These are phyloP conservation scores for Drosophila stalkeri DNA, from an alignment of 2,888 invertebrate species.

Conservation along the genomic window DNA sequence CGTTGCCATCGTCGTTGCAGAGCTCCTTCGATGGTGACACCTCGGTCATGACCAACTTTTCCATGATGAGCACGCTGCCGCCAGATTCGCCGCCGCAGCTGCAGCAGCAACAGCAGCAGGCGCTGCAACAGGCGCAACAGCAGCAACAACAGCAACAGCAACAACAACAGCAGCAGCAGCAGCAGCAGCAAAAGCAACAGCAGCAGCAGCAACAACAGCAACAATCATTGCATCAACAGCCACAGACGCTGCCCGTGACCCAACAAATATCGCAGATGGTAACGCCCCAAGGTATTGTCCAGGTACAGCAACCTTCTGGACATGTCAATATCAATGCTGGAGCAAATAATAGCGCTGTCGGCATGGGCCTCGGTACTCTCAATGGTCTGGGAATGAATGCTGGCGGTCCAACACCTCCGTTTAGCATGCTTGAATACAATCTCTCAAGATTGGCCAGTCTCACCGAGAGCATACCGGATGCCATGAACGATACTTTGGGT, in stretches of 20 bases:
- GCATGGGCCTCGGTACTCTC: conserved; percentile 45
- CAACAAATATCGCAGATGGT: conserved; percentile 61
- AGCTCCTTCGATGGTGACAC: conserved; percentile 92
- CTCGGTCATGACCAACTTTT: conserved; percentile 86
- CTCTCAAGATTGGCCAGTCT: conserved; percentile 93
- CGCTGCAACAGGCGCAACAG: conserved; percentile 57
- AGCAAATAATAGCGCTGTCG: conserved; percentile 60
- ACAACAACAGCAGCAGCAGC: conserved; percentile 45
- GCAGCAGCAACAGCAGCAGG: conserved; percentile 69
- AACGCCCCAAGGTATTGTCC: conserved; percentile 64
- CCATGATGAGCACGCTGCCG: conserved; percentile 83
- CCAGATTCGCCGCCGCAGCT: conserved; percentile 85
- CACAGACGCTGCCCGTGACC: conserved; percentile 40
- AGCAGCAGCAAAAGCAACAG: conserved; percentile 46
- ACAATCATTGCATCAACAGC: conserved; percentile 45
- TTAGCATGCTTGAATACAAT: conserved; percentile 94
- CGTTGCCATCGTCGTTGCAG: conserved; percentile 89
- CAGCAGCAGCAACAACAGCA: conserved; percentile 41
- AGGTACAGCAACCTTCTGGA: conserved; percentile 46
- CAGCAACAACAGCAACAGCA: conserved; percentile 48
- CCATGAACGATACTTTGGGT: conserved; percentile 82
- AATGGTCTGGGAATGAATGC: conserved; percentile 70
- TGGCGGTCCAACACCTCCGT: conserved; percentile 85
- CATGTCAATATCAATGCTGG: conserved; percentile 63
- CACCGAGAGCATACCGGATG: conserved; percentile 88